phyloP scores from a whole-genome alignment of 2,797 vertebrate species.

The Clarias platycephalus region DNA sequence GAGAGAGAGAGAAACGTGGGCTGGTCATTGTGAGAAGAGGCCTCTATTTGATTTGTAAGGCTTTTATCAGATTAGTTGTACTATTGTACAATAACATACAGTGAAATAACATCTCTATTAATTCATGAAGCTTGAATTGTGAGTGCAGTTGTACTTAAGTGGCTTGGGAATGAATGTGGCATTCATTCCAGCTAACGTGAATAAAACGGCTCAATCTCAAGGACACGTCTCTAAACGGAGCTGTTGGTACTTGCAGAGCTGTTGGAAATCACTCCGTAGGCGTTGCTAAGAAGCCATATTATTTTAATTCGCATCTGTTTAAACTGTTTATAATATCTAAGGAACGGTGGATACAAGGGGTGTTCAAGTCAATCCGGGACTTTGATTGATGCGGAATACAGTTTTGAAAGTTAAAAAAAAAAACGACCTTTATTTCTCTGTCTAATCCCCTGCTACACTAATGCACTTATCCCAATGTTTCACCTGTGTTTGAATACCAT shows the following conservation, averaged over 20 bases:
- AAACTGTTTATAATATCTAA: not conserved
- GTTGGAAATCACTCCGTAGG: not conserved
- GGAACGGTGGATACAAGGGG: not conserved
- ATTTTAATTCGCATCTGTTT: not conserved
- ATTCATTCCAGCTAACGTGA: not conserved
- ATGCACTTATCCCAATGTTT: too few relatives aligned
- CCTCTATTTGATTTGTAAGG: slow-evolving; percentile 25
- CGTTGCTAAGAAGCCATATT: not conserved
- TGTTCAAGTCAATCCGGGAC: not conserved
- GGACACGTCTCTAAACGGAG: not conserved
- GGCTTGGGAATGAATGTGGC: slow-evolving; percentile 5
- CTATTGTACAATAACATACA: slow-evolving; percentile 24
- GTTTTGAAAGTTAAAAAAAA: too few relatives aligned
- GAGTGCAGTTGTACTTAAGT: slow-evolving; percentile 10
- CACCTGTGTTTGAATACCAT: too few relatives aligned
- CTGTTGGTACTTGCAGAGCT: not conserved
- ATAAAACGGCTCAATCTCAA: slow-evolving; percentile 9
- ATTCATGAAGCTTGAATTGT: slow-evolving; percentile 20
- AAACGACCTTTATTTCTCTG: too few relatives aligned
- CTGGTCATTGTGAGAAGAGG: slow-evolving; percentile 1
- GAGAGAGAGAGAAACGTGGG: not conserved
- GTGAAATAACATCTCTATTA: slow-evolving; percentile 28
- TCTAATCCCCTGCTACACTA: too few relatives aligned
- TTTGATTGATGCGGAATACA: too few relatives aligned
- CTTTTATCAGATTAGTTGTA: slow-evolving; percentile 31